A percentile compares a stretch with the other conserved stretches of the same genome.
phyloP scores from a whole-genome alignment of 2,797 vertebrate genomes.

The Hapalemur alaotrensis region DNA sequence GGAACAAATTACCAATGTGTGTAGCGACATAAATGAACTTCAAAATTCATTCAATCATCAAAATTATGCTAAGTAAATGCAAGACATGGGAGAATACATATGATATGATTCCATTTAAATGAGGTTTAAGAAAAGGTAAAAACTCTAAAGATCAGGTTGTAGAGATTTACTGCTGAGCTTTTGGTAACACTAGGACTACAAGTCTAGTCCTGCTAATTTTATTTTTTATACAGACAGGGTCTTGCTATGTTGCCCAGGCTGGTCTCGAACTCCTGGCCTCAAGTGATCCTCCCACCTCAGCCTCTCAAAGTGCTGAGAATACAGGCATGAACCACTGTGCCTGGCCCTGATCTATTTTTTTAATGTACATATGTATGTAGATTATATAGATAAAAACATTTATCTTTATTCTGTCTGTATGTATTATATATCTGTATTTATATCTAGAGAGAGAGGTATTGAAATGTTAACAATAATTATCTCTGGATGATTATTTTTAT shows the following conservation, averaged over 20 bases:
- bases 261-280: no score
- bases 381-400: neutral
- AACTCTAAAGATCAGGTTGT: neutral
- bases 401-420: neutral
- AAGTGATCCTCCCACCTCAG: no score
- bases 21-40: neutral
- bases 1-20: neutral
- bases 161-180: neutral
- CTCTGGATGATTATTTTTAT: neutral
- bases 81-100: neutral
- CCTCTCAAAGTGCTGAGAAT: no score
- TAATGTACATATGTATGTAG: neutral
- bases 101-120: neutral
- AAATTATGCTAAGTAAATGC: neutral
- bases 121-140: neutral
- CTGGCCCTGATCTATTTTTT: neutral
- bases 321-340: no score
- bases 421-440: neutral
- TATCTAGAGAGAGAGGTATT: neutral
- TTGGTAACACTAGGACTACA: no score
- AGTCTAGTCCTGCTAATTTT: no score
- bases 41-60: neutral
- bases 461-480: neutral
- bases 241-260: no score
- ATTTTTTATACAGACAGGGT: no score